phyloP scores from a whole-genome alignment of 2,888 invertebrate genomes.

The Torymus aiolomorphi region DNA sequence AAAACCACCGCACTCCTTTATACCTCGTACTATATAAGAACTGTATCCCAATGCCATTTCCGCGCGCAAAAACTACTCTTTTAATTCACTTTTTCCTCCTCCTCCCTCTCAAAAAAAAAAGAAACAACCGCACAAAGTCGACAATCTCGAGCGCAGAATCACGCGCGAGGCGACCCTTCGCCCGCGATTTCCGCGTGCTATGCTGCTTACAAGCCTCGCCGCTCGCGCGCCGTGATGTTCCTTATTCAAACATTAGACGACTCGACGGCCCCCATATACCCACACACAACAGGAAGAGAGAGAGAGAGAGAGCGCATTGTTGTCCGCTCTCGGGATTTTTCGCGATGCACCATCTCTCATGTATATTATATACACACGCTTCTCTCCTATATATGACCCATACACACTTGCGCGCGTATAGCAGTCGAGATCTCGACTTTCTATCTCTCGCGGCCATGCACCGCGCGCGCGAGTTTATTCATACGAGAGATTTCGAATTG shows the following conservation, averaged over 20 bases:
- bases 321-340: slow-evolving; percentile 24
- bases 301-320: neutral
- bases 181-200: slow-evolving; percentile 13
- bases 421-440: slow-evolving; percentile 52
- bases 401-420: neutral
- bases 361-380: neutral
- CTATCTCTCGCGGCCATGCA: slow-evolving; percentile 47
- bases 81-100: too few species aligned
- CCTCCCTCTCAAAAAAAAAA: too few species aligned
- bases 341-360: neutral
- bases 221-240: slow-evolving; percentile 4
- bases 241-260: slow-evolving; percentile 46
- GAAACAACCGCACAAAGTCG: too few species aligned
- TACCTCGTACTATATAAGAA: too few species aligned
- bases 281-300: neutral
- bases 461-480: slow-evolving; percentile 8
- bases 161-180: too few species aligned
- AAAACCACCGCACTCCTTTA: too few species aligned
- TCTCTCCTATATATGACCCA: neutral
- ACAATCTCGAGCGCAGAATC: too few species aligned
- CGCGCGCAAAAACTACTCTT: too few species aligned
- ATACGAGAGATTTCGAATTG: slow-evolving; percentile 43
- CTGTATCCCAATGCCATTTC: too few species aligned
- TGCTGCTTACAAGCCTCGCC: neutral
- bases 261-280: too few species aligned